A percentile compares a stretch with the other conserved stretches of the same genome.
Evolutionary conservation across 2,113 vertebrate genomes (phyloP).

Genomic region (Limanda limanda): DNA sequence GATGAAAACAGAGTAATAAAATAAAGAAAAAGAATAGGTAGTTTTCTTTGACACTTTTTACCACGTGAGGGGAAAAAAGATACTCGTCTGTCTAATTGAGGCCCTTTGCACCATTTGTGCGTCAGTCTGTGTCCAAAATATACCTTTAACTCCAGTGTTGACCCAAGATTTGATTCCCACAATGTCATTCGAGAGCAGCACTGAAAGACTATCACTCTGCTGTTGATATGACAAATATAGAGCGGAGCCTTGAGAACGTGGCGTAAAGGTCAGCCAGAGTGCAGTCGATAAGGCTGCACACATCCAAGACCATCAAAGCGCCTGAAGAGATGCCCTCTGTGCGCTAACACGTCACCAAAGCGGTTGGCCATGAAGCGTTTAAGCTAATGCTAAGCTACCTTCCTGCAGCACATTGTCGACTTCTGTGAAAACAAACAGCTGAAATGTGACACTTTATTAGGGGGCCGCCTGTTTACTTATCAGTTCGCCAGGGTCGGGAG

Average conservation of each 20-base stretch:
- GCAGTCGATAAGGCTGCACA: slow-evolving; percentile 64
- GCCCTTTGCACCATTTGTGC: neutral
- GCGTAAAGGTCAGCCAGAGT: slow-evolving; percentile 77
- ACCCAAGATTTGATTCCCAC: slow-evolving; percentile 73
- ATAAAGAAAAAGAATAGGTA: neutral
- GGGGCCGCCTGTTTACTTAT: slow-evolving; percentile 59
- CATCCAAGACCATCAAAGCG: slow-evolving; percentile 51
- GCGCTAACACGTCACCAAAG: slow-evolving; percentile 42
- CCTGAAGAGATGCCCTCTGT: slow-evolving; percentile 51
- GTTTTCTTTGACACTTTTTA: slow-evolving; percentile 3
- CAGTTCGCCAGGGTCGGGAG: slow-evolving; percentile 47
- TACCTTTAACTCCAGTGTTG: slow-evolving; percentile 61
- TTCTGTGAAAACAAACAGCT: slow-evolving; percentile 65
- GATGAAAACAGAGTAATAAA: neutral
- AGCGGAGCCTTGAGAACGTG: slow-evolving; percentile 74
- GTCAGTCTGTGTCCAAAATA: slow-evolving; percentile 68
- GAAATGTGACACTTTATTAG: slow-evolving; percentile 61
- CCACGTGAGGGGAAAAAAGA: neutral
- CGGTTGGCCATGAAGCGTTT: slow-evolving; percentile 15
- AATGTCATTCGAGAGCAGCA: slow-evolving; percentile 76
- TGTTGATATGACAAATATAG: slow-evolving; percentile 83
- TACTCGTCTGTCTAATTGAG: neutral
- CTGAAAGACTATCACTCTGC: slow-evolving; percentile 75
- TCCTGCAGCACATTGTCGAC: slow-evolving; percentile 25
- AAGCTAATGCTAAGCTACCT: slow-evolving; percentile 48